phyloP scores from a whole-genome alignment of 1,140 invertebrate species.

The Pseudomyrmex concolor region DNA sequence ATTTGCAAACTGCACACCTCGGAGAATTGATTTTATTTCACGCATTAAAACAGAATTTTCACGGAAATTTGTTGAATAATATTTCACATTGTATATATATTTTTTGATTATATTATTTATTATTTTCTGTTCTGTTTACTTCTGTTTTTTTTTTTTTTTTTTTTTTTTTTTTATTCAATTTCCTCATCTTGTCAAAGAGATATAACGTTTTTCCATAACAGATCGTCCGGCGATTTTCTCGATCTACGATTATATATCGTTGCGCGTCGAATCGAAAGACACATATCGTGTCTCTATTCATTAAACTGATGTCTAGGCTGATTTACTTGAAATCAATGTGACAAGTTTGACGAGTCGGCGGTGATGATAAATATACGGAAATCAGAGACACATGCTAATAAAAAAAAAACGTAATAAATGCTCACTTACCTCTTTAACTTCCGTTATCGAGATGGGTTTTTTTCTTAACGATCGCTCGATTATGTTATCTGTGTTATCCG shows the following conservation, averaged over 20 bases:
- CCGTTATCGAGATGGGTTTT: not conserved
- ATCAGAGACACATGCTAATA: slow-evolving; percentile 25
- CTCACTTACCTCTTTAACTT: slow-evolving; percentile 51
- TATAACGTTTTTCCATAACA: not conserved
- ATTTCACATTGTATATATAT: not conserved
- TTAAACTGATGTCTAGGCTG: slow-evolving; percentile 11
- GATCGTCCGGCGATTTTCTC: slow-evolving; percentile 24
- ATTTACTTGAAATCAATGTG: slow-evolving; percentile 14
- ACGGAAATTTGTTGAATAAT: not conserved
- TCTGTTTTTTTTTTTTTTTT: too few species aligned
- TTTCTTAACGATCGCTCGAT: not conserved
- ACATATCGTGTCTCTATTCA: slow-evolving; percentile 8
- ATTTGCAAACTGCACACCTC: slow-evolving; percentile 35
- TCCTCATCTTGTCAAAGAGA: not conserved
- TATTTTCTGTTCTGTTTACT: too few species aligned
- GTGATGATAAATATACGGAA: not conserved
- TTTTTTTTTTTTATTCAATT: not conserved
- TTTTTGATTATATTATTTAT: not conserved
- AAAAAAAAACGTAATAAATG: slow-evolving; percentile 26
- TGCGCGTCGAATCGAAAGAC: slow-evolving; percentile 6
- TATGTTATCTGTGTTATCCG: slow-evolving; percentile 5
- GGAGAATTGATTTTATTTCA: slow-evolving; percentile 38
- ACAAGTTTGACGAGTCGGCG: slow-evolving; percentile 19
- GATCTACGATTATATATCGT: not conserved
- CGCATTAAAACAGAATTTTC: not conserved